Evolutionary conservation across 2,113 vertebrate species (phyloP).

Genomic region (Oreochromis spilurus): DNA sequence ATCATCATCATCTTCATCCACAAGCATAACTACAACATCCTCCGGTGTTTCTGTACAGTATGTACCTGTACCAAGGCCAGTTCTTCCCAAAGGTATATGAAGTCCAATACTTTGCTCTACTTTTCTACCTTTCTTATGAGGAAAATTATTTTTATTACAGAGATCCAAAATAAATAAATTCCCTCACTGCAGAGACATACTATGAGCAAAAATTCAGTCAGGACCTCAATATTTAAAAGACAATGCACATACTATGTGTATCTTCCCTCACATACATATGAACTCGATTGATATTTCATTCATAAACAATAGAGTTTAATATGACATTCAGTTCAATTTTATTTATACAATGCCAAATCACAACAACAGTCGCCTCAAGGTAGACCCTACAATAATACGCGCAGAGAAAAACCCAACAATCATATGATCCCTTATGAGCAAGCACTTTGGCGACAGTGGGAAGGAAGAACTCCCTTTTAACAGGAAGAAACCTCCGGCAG

Average conservation of each 20-base stretch:
- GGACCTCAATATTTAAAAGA: neutral
- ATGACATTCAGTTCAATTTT: neutral
- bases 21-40: conserved; percentile 31
- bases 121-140: neutral
- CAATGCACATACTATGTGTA: neutral
- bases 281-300: neutral
- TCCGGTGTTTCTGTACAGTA: conserved; percentile 25
- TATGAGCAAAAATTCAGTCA: neutral
- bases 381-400: neutral
- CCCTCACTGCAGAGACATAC: neutral
- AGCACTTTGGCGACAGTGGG: neutral
- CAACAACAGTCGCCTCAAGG: neutral
- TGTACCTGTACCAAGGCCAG: conserved; percentile 35
- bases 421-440: neutral
- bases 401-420: neutral
- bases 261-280: neutral
- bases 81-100: conserved; percentile 70
- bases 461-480: neutral
- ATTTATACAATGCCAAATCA: neutral
- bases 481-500: neutral
- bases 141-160: neutral
- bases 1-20: conserved; percentile 43
- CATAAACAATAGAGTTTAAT: neutral
- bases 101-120: neutral
- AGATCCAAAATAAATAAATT: neutral